Evolutionary conservation across 2,888 invertebrate species (phyloP).

Genomic region (Barypeithes pellucidus): DNA sequence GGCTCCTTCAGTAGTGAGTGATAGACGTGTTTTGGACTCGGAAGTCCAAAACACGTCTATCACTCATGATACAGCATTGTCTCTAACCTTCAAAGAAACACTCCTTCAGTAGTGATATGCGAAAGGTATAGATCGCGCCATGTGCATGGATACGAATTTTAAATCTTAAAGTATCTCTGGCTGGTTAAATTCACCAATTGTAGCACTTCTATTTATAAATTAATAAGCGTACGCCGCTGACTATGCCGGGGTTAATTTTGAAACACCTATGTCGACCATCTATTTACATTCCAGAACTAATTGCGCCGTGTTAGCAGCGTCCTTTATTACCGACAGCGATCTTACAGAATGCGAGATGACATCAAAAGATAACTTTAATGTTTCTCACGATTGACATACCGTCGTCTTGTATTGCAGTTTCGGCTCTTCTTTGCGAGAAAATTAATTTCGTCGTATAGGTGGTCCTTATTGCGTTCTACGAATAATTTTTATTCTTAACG

Average conservation of each 20-base stretch:
- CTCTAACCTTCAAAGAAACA: no score
- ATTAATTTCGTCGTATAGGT: conserved; percentile 18
- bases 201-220: no score
- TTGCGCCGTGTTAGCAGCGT: conserved; percentile 52
- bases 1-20: no score
- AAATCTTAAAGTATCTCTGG: no score
- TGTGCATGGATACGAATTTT: no score
- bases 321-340: conserved; percentile 49
- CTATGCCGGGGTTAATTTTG: conserved; percentile 29
- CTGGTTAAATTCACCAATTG: no score
- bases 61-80: no score
- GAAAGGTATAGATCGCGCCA: no score
- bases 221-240: conserved; percentile 31
- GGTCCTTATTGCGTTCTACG: conserved; percentile 6
- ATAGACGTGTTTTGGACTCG: no score
- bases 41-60: no score
- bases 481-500: not conserved
- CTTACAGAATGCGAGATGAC: conserved; percentile 49
- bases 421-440: conserved; percentile 1
- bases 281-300: conserved; percentile 55
- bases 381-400: conserved; percentile 51
- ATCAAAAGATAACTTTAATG: conserved; percentile 49
- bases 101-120: no score
- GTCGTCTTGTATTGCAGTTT: conserved; percentile 28
- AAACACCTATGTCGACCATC: conserved; percentile 42